Percentiles rank a stretch among this genome's conserved stretches.
Conservation (phyloP, 37 sponge, comb jelly and placozoan genomes). For the Axinella damicornis region DNA sequence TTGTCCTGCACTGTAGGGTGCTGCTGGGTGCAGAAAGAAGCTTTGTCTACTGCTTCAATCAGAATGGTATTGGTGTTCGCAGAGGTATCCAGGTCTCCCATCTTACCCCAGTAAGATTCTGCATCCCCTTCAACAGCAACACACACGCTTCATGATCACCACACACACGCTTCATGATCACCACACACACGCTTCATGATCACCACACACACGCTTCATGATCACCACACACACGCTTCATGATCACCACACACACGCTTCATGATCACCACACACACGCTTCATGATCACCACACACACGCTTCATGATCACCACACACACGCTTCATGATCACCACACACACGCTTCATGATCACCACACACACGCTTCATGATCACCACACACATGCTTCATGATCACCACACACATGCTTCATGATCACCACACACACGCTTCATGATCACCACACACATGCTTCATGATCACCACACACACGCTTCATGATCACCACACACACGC, state of each 20-base stretch:
- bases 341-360: background rate
- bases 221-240: background rate
- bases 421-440: background rate
- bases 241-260: background rate
- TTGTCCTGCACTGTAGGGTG: conserved; percentile 12
- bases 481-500: background rate
- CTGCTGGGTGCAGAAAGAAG: conserved; percentile 50
- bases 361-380: background rate
- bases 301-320: background rate
- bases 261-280: background rate
- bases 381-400: background rate
- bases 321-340: background rate
- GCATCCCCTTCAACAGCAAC: background rate
- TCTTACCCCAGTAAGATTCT: conserved; percentile 53
- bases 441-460: background rate
- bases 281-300: background rate
- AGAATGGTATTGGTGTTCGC: background rate
- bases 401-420: background rate
- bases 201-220: background rate
- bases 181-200: background rate
- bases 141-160: too few species aligned
- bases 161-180: background rate
- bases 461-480: background rate
- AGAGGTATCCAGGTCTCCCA: conserved; percentile 33
- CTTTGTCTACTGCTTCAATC: conserved; percentile 34